Percentiles rank a stretch among this genome's conserved stretches.
These are phyloP conservation scores for Eupithecia vulgata DNA, from an alignment of 2,888 invertebrate species.

Conservation along the genomic window DNA sequence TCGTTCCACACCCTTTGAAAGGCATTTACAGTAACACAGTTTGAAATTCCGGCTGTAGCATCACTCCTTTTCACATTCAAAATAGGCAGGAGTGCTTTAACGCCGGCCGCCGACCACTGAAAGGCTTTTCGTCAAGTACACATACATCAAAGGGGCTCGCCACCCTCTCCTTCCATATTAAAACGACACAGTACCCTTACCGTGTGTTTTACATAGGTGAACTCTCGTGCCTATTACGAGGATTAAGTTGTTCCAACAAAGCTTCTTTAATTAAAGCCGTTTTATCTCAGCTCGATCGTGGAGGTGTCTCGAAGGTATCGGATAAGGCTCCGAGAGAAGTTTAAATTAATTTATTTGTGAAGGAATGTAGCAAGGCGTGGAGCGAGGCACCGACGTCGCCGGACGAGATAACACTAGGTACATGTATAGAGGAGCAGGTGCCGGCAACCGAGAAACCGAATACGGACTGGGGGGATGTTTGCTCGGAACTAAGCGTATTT, in stretches of 20 bases:
- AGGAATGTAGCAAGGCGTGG: conserved; percentile 62
- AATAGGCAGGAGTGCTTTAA: conserved; percentile 45
- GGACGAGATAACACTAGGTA: conserved; percentile 66
- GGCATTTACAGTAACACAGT: conserved; percentile 45
- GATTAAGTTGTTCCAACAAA: conserved; percentile 38
- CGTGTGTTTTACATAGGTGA: conserved; percentile 25
- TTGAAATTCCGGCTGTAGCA: conserved; percentile 41
- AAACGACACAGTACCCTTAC: conserved; percentile 41
- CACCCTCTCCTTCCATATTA: conserved; percentile 49
- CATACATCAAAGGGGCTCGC: conserved; percentile 57
- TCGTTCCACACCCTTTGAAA: conserved; percentile 35
- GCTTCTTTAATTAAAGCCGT: conserved; percentile 51
- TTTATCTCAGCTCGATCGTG: conserved; percentile 42
- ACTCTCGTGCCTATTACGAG: conserved; percentile 28
- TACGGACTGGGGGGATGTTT: conserved; percentile 58
- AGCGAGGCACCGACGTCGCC: conserved; percentile 48
- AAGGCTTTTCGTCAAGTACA: conserved; percentile 54
- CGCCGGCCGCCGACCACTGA: conserved; percentile 45
- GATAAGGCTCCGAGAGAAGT: conserved; percentile 46
- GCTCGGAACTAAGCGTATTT: conserved; percentile 62
- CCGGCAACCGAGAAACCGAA: conserved; percentile 56
- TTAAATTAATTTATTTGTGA: conserved; percentile 56
- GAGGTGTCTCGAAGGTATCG: conserved; percentile 40
- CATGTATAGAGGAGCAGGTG: conserved; percentile 56
- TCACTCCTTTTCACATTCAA: conserved; percentile 48